These are phyloP conservation scores for Acanthisitta chloris DNA, from an alignment of 2,113 vertebrate species.

Conservation along the genomic window DNA sequence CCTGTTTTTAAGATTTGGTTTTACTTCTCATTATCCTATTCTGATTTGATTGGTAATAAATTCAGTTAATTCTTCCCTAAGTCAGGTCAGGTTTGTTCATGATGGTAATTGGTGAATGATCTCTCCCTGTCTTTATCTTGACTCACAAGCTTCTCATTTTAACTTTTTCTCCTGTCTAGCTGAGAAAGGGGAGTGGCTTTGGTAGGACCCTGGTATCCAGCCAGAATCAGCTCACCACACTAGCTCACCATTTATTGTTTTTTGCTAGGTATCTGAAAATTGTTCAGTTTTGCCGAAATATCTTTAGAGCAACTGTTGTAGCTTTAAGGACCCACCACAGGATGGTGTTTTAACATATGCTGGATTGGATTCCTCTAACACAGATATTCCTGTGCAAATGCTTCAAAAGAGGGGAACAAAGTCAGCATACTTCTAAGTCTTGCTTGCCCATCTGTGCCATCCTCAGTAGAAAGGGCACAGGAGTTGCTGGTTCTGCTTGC, in stretches of 20 bases:
- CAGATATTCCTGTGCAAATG: background rate
- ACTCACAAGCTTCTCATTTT: background rate
- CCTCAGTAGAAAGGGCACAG: background rate
- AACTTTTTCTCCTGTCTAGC: background rate
- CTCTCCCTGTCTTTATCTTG: background rate
- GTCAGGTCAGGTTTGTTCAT: background rate
- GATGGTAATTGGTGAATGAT: background rate
- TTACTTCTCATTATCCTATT: background rate
- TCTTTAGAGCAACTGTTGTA: background rate
- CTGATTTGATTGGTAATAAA: background rate
- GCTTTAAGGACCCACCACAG: background rate
- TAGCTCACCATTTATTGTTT: background rate
- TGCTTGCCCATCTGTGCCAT: background rate
- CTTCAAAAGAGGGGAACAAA: background rate
- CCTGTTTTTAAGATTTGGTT: background rate
- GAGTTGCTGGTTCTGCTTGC: background rate
- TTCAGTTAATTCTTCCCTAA: background rate
- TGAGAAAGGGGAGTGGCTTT: background rate
- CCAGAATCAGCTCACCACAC: background rate
- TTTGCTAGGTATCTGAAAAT: background rate
- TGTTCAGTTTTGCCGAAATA: background rate
- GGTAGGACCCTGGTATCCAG: background rate
- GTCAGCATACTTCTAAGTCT: background rate
- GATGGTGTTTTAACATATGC: background rate
- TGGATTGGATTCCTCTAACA: rapidly evolving